A percentile compares a stretch with the other conserved stretches of the same genome.
Evolutionary conservation across 2,797 vertebrate species (phyloP).

Genomic region (Orientallactaga sibirica): DNA sequence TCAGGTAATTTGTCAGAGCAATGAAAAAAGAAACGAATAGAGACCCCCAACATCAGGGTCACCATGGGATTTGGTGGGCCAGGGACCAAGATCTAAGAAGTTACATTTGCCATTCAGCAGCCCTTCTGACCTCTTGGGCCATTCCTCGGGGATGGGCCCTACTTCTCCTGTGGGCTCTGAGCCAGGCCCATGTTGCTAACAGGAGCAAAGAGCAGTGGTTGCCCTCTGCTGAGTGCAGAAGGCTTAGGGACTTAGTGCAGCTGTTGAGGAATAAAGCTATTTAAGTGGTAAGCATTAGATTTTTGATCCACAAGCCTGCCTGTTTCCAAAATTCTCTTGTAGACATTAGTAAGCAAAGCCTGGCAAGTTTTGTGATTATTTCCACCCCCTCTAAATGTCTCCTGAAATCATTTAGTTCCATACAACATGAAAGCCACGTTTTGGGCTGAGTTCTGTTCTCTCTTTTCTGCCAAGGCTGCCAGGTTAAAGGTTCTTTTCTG

Average conservation of each 20-base stretch:
- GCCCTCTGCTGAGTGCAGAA: conserved; percentile 13
- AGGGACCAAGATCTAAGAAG: neutral
- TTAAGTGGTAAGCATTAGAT: conserved; percentile 75
- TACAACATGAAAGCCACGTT: neutral
- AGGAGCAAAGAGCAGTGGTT: neutral
- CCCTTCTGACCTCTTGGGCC: neutral
- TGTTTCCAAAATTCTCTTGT: conserved; percentile 70
- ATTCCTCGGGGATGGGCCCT: neutral
- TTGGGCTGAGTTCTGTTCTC: neutral
- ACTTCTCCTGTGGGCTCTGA: neutral
- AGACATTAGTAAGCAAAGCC: conserved; percentile 53
- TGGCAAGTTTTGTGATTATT: conserved; percentile 27
- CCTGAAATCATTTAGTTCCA: neutral
- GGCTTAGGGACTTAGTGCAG: conserved; percentile 70
- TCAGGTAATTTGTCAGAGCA: neutral
- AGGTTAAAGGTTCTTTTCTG: no score
- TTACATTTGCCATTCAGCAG: neutral
- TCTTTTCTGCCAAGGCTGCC: neutral
- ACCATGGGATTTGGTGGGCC: neutral
- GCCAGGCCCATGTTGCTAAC: no score
- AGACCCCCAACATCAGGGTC: neutral
- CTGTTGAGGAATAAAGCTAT: conserved; percentile 78
- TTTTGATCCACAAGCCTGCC: conserved; percentile 70
- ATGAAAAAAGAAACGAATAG: neutral
- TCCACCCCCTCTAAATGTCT: neutral